Conservation (phyloP, 2,888 invertebrate genomes). For the Biston stratarius region DNA sequence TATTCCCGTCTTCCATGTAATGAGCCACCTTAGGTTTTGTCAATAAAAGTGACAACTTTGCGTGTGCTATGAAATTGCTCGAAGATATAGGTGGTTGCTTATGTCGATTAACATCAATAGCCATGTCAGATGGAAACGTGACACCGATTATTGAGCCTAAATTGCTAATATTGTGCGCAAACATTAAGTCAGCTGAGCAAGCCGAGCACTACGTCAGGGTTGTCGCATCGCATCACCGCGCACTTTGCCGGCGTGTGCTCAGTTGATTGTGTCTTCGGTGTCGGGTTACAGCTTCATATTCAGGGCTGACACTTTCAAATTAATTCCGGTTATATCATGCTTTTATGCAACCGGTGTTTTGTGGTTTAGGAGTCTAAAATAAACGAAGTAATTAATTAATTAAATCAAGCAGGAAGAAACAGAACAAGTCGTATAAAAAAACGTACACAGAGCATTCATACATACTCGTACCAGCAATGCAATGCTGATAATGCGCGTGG, state of each 20-base stretch:
- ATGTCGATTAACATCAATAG: background rate
- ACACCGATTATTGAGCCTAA: conserved; percentile 18
- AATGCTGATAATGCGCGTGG: too few species aligned
- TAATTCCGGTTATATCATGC: background rate
- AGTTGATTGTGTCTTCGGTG: conserved; percentile 24
- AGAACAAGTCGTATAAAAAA: too few species aligned
- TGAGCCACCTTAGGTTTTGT: too few species aligned
- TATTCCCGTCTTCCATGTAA: too few species aligned
- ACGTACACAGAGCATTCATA: too few species aligned
- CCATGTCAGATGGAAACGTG: conserved; percentile 7
- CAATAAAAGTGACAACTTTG: too few species aligned
- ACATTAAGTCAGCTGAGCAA: conserved; percentile 27
- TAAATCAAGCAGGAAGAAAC: too few species aligned
- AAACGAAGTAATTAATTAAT: too few species aligned
- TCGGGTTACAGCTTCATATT: conserved; percentile 26
- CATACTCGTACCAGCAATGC: too few species aligned
- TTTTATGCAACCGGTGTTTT: background rate
- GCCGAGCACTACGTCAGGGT: conserved; percentile 6
- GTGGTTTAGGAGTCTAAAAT: too few species aligned
- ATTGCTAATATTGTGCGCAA: conserved; percentile 31
- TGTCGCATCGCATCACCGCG: conserved; percentile 41
- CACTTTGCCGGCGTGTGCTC: conserved; percentile 37
- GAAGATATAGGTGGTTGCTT: too few species aligned
- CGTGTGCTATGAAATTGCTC: too few species aligned
- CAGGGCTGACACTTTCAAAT: conserved; percentile 23